Conservation (phyloP, 2,888 invertebrate species). For the Himalopsyche tibetana region DNA sequence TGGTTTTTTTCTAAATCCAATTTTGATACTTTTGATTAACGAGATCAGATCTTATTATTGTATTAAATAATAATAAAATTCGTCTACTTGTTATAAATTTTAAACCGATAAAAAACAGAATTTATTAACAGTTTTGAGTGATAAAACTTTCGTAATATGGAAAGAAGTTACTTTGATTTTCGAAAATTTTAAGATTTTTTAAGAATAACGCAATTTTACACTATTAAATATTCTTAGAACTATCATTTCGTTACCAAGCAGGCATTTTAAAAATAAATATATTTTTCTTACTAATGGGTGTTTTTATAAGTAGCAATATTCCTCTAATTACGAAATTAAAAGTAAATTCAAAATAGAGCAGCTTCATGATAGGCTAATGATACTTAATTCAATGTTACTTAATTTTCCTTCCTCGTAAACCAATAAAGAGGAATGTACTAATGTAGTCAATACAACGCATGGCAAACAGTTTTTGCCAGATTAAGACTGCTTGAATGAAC, state of each 20-base stretch:
- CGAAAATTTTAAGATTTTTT: no score
- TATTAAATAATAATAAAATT: no score
- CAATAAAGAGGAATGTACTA: background rate
- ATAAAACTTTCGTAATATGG: no score
- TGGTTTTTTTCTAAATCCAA: no score
- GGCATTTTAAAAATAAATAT: background rate
- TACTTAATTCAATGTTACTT: slow-evolving; percentile 63
- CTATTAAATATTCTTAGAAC: no score
- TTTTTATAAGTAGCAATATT: background rate
- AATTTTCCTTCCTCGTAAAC: background rate
- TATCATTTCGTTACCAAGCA: background rate
- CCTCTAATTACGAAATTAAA: background rate
- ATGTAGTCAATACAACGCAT: background rate
- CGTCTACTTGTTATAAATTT: no score
- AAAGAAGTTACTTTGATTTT: no score
- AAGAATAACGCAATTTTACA: no score
- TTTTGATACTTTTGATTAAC: no score
- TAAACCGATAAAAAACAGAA: no score
- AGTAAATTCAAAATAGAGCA: background rate
- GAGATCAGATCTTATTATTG: no score
- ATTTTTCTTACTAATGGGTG: background rate
- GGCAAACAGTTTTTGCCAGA: slow-evolving; percentile 17
- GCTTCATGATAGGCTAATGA: background rate
- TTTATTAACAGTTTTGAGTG: no score
- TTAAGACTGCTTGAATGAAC: slow-evolving; percentile 25